Base-by-base conservation (phyloP, 2,113 vertebrate genomes). In the Nothoprocta pentlandii region DNA sequence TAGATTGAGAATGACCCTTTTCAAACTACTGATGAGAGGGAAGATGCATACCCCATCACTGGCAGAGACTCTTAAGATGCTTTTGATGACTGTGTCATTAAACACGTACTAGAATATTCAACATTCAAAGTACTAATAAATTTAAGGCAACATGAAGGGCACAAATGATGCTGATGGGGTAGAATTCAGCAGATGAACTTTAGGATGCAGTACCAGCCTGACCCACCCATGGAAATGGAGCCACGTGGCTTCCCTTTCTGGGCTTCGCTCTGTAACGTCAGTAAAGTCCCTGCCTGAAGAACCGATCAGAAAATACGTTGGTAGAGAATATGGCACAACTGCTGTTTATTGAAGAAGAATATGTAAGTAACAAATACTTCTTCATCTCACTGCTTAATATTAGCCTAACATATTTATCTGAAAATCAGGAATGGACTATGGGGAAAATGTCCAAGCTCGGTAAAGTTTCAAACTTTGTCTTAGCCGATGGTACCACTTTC, bases 401-500 rank as follows among this genome's bases (percentile, higher is more conserved):
- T 67, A 90, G 71, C 42, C 39, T 59, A 47, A 4, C 23, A 17
- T 36, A 49, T 83, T 83, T 80, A 91, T 74, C 51, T 56, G 69
- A 80, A 71, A 42, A 88, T 47, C 56, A 71, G 32, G 28, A 87
- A 93, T 28, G 12, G 15, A 9, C 17, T 81, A 23, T 41, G 28
- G 17, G 22, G 20, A 83, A 94, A 87, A 85, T 61, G 23, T 77
- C 36, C 89, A 59, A 71, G 77, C 12, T 58, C 11, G 34, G 28
- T 39, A 14, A 75, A 88, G 41, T n/a, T 74, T 82, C 39, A 77
- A 95, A 74, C 34, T 96, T 88, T 81, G 32, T n/a, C 39, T 61
- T 4, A 80, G 56, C 12, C 80, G 79, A 63, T 67, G 28, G 25
- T 16, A 67, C 15, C 83, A n/a, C 47, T 75, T 85, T 86, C 51